Evolutionary conservation across 2,113 vertebrate species (phyloP), one percentile per base, ranked within the genome.

Genomic region (Sapajus apella): DNA sequence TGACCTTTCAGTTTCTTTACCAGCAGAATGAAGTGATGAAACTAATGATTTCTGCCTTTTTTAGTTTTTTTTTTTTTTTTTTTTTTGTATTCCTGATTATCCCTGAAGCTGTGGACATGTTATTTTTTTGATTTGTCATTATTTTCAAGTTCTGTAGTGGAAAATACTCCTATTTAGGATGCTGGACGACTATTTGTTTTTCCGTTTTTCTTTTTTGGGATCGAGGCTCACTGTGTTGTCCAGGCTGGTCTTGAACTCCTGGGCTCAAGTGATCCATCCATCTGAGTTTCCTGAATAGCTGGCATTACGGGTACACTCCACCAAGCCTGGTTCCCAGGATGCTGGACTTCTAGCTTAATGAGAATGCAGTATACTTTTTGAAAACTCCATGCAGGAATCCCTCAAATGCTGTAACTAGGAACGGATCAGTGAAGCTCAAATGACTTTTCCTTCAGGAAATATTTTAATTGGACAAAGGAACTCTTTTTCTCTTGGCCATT

Each of bases 401-500:
- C 82, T 77, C 16, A 86, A 91, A 77, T 43, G 23, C 37, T 86
- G 10, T 50, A 32, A 64, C 40, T 18, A 77, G 55, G 25, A 79
- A 55, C 17, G 30, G n/a, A 30, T 72, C 37, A 43, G 68, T 18
- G 45, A 85, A 96, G 37, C 66, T 43, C 55, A 88, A 25, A 40
- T 1, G n/a, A 10, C 56, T 94, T 77, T 91, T 86, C 47, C 82
- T 89, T 95, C 93, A 91, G 86, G 79, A 66, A 96, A n/a, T 91
- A 58, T 90, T 92, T 50, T 50, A 5, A 37, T 76, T 84, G 72
- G 10, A 66, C 77, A 92, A 72, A 76, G 37, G 14, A 23, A 20
- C 23, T 23, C 2, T 75, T 83, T 93, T 76, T 75, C n/a, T 83
- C 95, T 84, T 79, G 90, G 75, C 17, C 47, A 27, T 64, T 95